Evolutionary conservation across 2,113 vertebrate genomes (phyloP).

Genomic region (Alosa alosa): DNA sequence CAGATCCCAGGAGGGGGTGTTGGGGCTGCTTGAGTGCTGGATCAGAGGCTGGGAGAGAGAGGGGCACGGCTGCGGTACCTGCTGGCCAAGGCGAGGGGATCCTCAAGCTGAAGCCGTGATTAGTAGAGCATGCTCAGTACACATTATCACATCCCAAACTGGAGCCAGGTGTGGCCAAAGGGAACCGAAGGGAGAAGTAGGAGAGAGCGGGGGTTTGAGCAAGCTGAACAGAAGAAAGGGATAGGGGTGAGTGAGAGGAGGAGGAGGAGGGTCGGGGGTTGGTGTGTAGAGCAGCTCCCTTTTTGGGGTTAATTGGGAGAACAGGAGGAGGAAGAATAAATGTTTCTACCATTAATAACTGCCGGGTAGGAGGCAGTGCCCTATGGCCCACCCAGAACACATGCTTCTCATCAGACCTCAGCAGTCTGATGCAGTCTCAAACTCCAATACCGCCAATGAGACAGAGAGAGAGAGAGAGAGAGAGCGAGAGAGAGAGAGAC

Average conservation of each 20-base stretch:
- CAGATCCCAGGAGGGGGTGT: not conserved
- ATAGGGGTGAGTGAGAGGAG: conserved; percentile 14
- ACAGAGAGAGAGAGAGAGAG: not conserved
- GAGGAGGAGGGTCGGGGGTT: conserved; percentile 11
- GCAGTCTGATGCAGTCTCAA: conserved; percentile 72
- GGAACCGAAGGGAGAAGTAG: conserved; percentile 67
- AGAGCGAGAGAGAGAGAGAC: not conserved
- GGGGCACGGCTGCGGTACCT: not conserved
- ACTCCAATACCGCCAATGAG: conserved; percentile 55
- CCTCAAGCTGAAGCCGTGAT: not conserved
- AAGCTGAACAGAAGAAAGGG: conserved; percentile 3
- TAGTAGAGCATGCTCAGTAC: conserved; percentile 56
- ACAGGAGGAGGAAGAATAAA: conserved; percentile 89
- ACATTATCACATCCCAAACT: conserved; percentile 78
- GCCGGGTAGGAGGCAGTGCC: conserved; percentile 65
- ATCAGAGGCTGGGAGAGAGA: not conserved
- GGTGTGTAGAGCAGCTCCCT: conserved; percentile 31
- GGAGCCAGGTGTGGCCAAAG: conserved; percentile 75
- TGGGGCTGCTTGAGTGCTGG: not conserved
- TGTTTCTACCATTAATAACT: conserved; percentile 92
- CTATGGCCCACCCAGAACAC: conserved; percentile 69
- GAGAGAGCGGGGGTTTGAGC: conserved; percentile 29
- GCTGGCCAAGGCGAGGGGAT: not conserved
- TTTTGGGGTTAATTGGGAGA: conserved; percentile 83
- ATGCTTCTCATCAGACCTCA: conserved; percentile 81